Evolutionary conservation across 2,797 vertebrate species (phyloP).

Genomic region (Pachyuromys duprasi): DNA sequence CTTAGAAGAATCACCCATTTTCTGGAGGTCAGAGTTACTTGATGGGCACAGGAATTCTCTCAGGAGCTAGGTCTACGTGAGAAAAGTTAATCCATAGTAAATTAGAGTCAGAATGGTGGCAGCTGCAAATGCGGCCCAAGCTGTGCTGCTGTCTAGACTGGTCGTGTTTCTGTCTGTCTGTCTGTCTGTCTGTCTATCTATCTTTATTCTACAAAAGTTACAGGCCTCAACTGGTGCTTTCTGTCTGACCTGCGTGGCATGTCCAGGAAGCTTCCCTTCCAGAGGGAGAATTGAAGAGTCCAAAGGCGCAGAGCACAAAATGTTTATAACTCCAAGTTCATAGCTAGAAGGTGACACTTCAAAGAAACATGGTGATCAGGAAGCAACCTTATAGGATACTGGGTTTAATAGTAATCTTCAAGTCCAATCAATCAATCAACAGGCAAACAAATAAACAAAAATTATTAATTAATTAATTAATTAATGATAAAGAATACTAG

Average conservation of each 20-base stretch:
- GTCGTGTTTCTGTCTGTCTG: neutral
- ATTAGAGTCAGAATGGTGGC: neutral
- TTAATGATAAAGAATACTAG: neutral
- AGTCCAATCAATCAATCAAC: neutral
- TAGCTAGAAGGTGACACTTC: neutral
- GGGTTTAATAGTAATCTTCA: neutral
- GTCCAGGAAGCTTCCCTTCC: neutral
- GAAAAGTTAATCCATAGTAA: neutral
- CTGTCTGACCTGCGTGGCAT: neutral
- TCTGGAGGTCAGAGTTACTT: neutral
- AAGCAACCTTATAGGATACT: neutral
- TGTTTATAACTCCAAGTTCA: conserved; percentile 19
- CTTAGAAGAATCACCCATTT: neutral
- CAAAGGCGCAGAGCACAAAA: neutral
- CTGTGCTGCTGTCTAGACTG: neutral
- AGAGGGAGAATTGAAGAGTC: neutral
- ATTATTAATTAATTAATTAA: too few relatives aligned
- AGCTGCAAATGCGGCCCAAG: neutral
- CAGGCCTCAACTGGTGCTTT: neutral
- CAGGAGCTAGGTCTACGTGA: neutral
- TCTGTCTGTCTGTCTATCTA: neutral
- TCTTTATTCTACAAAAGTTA: neutral
- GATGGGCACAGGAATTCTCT: neutral
- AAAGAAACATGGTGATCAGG: conserved; percentile 17
- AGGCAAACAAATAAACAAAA: too few relatives aligned